A percentile compares a stretch with the other conserved stretches of the same genome.
phyloP scores from a whole-genome alignment of 2,113 vertebrate species.

The Cyprinodon tularosa region DNA sequence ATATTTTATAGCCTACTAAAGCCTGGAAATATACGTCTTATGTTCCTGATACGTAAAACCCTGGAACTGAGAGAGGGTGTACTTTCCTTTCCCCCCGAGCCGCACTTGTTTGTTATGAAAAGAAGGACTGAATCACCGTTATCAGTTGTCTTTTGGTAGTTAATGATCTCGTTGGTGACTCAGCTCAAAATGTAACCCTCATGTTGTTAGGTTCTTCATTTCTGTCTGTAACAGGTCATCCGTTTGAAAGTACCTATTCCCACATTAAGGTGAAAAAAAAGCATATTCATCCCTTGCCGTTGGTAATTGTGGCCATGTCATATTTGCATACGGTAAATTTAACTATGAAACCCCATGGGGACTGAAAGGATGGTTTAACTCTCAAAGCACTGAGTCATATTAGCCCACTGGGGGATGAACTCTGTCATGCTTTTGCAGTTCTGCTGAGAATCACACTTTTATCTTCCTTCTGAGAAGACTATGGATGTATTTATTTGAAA shows the following conservation, averaged over 20 bases:
- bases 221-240: background rate
- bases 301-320: background rate
- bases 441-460: constrained; percentile 49
- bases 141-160: background rate
- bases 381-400: constrained; percentile 57
- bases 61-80: no score
- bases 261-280: background rate
- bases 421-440: constrained; percentile 28
- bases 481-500: constrained; percentile 44
- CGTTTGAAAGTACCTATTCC: no score
- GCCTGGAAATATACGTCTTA: background rate
- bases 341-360: constrained; percentile 48
- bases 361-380: constrained; percentile 50
- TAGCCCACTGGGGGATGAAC: constrained; percentile 25
- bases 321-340: constrained; percentile 25
- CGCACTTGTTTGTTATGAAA: background rate
- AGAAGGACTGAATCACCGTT: background rate
- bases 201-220: no score
- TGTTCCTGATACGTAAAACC: background rate
- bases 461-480: constrained; percentile 53
- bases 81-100: background rate
- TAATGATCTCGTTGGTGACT: background rate
- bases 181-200: background rate
- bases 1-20: background rate
- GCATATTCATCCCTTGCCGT: background rate